Conservation (phyloP, 2,113 vertebrate genomes). For the Saccopteryx leptura region DNA sequence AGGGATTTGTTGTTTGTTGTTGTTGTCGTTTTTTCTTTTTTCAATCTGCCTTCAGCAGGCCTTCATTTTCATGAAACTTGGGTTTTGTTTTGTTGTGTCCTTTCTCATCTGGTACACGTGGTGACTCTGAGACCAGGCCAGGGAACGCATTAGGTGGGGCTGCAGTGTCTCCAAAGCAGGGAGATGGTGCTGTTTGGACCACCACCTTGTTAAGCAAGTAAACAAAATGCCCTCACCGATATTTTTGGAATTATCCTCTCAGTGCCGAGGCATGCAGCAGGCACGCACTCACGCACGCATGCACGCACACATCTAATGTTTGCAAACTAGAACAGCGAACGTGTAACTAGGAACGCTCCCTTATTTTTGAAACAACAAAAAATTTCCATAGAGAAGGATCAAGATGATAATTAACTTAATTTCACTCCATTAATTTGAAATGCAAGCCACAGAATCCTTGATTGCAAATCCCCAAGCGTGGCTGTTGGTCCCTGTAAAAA, state of each 20-base stretch:
- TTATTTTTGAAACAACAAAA: constrained; percentile 54
- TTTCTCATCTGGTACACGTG: background rate
- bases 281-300: background rate
- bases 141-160: no score
- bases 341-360: background rate
- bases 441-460: background rate
- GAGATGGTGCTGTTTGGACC: background rate
- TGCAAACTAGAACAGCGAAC: background rate
- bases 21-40: background rate
- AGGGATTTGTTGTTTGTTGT: no score
- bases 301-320: background rate
- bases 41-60: constrained; percentile 25
- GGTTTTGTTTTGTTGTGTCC: background rate
- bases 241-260: background rate
- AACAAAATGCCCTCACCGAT: constrained; percentile 66
- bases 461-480: background rate
- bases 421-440: constrained; percentile 65
- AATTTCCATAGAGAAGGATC: background rate
- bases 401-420: constrained; percentile 52
- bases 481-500: background rate
- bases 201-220: background rate
- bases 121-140: background rate
- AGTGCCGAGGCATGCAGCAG: background rate
- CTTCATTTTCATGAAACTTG: constrained; percentile 54
- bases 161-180: background rate